These are phyloP conservation scores for Pammene aurita DNA, from an alignment of 2,888 invertebrate species.

Conservation along the genomic window DNA sequence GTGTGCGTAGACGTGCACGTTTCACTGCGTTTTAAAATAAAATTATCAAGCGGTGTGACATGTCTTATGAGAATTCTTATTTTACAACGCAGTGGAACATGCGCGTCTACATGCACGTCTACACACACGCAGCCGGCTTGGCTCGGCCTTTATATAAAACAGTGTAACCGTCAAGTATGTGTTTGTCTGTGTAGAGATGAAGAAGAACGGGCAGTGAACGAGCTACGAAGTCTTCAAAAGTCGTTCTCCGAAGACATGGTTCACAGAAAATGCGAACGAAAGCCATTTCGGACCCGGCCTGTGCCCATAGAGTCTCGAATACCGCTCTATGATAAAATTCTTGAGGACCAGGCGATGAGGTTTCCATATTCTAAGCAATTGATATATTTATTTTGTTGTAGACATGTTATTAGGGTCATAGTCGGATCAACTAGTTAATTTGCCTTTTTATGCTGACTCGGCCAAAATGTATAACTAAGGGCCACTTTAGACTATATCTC, in stretches of 20 bases:
- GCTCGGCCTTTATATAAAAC: too few relatives aligned
- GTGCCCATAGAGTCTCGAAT: slow-evolving; percentile 88
- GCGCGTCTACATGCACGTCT: too few relatives aligned
- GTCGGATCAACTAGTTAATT: neutral
- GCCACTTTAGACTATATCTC: too few relatives aligned
- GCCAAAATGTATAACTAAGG: too few relatives aligned
- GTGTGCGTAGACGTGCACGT: too few relatives aligned
- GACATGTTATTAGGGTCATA: too few relatives aligned
- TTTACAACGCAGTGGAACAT: too few relatives aligned
- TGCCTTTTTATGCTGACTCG: neutral
- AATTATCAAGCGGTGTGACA: too few relatives aligned
- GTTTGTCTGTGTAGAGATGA: slow-evolving; percentile 82
- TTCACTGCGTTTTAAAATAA: too few relatives aligned
- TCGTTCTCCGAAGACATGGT: slow-evolving; percentile 78
- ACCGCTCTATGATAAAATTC: slow-evolving; percentile 87
- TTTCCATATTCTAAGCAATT: slow-evolving; percentile 56
- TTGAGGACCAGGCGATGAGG: slow-evolving; percentile 89
- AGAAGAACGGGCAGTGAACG: slow-evolving; percentile 83
- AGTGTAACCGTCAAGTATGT: too few relatives aligned
- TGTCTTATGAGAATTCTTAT: too few relatives aligned
- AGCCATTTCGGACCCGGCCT: slow-evolving; percentile 83
- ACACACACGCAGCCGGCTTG: too few relatives aligned
- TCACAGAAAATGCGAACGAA: slow-evolving; percentile 77
- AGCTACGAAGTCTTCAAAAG: slow-evolving; percentile 73
- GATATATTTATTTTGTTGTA: slow-evolving; percentile 31